Percentiles rank a stretch among this genome's conserved stretches.
phyloP scores from a whole-genome alignment of 2,888 invertebrate genomes.

The Beris chalybata region DNA sequence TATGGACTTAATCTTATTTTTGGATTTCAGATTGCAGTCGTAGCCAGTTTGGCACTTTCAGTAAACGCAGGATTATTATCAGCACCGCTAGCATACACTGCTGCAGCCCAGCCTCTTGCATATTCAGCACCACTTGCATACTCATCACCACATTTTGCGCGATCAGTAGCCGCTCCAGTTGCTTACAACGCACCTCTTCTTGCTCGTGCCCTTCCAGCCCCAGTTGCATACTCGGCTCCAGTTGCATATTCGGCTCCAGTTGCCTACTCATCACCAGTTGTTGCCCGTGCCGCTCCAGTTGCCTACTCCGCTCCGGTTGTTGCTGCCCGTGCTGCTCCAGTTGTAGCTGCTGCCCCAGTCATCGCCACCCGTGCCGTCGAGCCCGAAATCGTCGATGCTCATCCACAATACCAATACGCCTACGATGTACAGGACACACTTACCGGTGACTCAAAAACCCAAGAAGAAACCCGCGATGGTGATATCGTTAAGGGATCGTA shows the following conservation, averaged over 20 bases:
- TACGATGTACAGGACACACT: constrained; percentile 58
- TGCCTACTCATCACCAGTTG: constrained; percentile 40
- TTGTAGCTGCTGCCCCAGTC: constrained; percentile 53
- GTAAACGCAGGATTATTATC: constrained; percentile 51
- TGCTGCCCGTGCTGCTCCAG: constrained; percentile 46
- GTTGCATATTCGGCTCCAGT: constrained; percentile 41
- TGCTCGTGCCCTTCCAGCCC: constrained; percentile 37
- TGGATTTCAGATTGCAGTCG: constrained; percentile 48
- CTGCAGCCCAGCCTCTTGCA: constrained; percentile 38
- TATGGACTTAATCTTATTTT: constrained; percentile 5
- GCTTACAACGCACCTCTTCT: constrained; percentile 38
- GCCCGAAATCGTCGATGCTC: constrained; percentile 55
- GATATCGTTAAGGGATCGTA: constrained; percentile 59
- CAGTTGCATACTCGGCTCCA: constrained; percentile 37
- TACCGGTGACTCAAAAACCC: constrained; percentile 59
- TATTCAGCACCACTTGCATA: constrained; percentile 36
- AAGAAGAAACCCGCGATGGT: constrained; percentile 58
- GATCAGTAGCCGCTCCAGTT: constrained; percentile 37
- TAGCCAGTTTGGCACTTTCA: constrained; percentile 52
- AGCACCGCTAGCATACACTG: constrained; percentile 42
- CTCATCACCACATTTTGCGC: not conserved
- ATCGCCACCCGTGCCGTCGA: constrained; percentile 49
- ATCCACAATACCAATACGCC: constrained; percentile 57
- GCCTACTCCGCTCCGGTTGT: constrained; percentile 39
- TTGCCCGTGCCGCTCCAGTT: constrained; percentile 43